phyloP scores from a whole-genome alignment of 92 coral and sea anemone genomes.

The Zoanthus solanderi region DNA sequence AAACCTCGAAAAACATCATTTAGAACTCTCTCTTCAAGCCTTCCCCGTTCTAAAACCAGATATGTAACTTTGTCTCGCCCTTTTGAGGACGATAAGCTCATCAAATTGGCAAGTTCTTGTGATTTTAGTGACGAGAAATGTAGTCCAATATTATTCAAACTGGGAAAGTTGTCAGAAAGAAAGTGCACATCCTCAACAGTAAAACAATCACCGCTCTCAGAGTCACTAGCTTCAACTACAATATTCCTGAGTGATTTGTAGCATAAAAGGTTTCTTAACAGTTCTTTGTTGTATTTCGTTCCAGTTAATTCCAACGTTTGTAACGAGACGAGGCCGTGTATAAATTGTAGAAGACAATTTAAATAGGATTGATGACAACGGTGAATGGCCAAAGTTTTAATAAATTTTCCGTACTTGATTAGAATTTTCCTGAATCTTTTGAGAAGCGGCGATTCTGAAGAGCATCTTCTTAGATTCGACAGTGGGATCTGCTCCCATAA shows the following conservation, averaged over 20 bases:
- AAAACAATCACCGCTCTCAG: constrained; percentile 41
- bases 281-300: constrained; percentile 71
- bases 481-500: constrained; percentile 78
- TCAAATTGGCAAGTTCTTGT: constrained; percentile 48
- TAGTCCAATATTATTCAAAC: constrained; percentile 63
- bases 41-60: constrained; percentile 78
- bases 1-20: constrained; percentile 63
- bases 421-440: constrained; percentile 66
- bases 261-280: constrained; percentile 71
- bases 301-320: constrained; percentile 74
- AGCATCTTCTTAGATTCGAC: constrained; percentile 70
- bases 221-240: constrained; percentile 62
- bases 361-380: constrained; percentile 76
- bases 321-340: constrained; percentile 56
- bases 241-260: constrained; percentile 64
- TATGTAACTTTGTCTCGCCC: constrained; percentile 63
- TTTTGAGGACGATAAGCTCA: constrained; percentile 61
- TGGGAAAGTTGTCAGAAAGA: constrained; percentile 71
- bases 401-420: constrained; percentile 52
- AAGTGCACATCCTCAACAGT: constrained; percentile 60
- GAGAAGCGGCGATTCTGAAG: constrained; percentile 65
- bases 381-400: constrained; percentile 69
- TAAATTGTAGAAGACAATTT: constrained; percentile 53
- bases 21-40: constrained; percentile 64
- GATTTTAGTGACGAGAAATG: constrained; percentile 69